Evolutionary conservation across 2,888 invertebrate species (phyloP), one percentile per base, ranked within the genome.

Genomic region (Mycalesis mineus): DNA sequence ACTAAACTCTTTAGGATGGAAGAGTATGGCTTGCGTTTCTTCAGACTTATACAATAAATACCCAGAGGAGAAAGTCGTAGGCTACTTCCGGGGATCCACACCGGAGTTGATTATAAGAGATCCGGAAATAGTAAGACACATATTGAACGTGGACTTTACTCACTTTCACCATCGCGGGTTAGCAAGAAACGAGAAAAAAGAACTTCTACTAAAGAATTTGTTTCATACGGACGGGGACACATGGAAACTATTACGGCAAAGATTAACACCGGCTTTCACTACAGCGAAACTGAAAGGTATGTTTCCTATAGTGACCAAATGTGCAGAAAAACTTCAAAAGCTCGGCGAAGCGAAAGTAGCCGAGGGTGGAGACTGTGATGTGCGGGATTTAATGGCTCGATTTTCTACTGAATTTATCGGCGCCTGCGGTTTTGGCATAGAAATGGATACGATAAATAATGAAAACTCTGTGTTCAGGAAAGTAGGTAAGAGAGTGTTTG

Each of bases 331-430:
- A 62, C 62, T 88, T 9, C 81, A 85, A 70, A 11, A 72, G 1
- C 71, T 82, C 36, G 75, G 81, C 2, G 81, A 82, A 57, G 74
- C 78, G 9, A n/a, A n/a, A n/a, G 71, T 83, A 0, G 65, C 72
- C 6, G 61, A 74, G 5, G 71, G 65, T 47, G 80, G 82, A 40
- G 74, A 66, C 61, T 84, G 80, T 49, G 86, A 87, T 58, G 76
- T 79, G 2, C 74, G 81, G 40, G 88, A 88, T 60, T 74, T 87
- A 0, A 87, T 88, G 85, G 87, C 86, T 1, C 75, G 88, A 45
- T 88, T 84, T 40, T 87, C 87, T 0, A 87, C 85, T 4, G 88
- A 88, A 62, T 84, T 87, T 60, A 87, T 88, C 8, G 88, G 88
- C 6, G 83, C 75, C 0, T 87, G 87, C 64, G 87, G 82, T 11